Conservation (phyloP, 2,113 vertebrate species). For the Axis porcinus region DNA sequence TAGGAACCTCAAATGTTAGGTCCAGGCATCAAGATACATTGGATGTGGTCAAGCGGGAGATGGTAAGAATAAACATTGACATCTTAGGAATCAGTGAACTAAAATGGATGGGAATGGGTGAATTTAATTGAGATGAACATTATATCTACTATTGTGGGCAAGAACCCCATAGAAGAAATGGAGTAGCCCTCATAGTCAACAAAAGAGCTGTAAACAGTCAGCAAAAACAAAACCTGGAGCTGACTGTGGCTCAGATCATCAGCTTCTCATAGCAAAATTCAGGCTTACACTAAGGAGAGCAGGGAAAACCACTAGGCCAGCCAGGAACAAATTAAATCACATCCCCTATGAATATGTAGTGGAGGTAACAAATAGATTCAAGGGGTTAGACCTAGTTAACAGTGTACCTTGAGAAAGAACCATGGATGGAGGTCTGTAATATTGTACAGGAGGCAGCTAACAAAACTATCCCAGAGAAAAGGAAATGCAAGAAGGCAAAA, state of each 20-base stretch:
- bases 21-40: background rate
- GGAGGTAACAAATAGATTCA: background rate
- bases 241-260: background rate
- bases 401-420: background rate
- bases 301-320: background rate
- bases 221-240: background rate
- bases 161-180: background rate
- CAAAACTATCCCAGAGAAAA: background rate
- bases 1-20: background rate
- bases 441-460: background rate
- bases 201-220: background rate
- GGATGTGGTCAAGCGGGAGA: background rate
- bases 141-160: background rate
- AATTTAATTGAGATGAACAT: background rate
- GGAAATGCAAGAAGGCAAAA: background rate
- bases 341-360: background rate
- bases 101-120: background rate
- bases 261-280: background rate
- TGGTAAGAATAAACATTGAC: background rate
- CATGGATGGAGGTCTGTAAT: background rate
- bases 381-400: background rate
- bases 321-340: background rate
- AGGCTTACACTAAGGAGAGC: background rate
- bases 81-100: background rate
- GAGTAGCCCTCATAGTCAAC: background rate